These are phyloP conservation scores for Sinella curviseta DNA, from an alignment of 1,140 invertebrate genomes.

Conservation along the genomic window DNA sequence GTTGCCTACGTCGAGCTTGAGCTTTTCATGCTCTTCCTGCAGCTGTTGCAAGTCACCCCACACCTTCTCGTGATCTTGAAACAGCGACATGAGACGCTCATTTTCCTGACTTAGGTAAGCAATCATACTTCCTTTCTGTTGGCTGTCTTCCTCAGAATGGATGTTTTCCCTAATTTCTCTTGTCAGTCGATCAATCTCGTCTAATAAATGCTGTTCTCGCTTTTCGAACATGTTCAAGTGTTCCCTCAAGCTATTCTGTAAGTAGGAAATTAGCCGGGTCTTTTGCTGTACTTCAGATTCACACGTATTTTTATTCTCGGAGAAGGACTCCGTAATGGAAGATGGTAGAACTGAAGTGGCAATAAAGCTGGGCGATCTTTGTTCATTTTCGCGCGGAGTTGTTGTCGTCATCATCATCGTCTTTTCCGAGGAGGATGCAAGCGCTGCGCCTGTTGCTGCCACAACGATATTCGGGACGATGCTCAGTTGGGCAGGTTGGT, in stretches of 20 bases:
- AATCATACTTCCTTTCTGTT: slow-evolving; percentile 43
- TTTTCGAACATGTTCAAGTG: slow-evolving; percentile 46
- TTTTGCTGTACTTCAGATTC: slow-evolving; percentile 1
- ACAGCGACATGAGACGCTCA: slow-evolving; percentile 50
- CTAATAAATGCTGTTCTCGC: slow-evolving; percentile 48
- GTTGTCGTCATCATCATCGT: neutral
- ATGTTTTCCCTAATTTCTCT: slow-evolving; percentile 30
- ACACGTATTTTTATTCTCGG: neutral
- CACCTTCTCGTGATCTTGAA: slow-evolving; percentile 55
- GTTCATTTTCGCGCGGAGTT: too few relatives aligned
- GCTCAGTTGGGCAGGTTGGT: neutral
- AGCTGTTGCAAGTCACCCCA: slow-evolving; percentile 50
- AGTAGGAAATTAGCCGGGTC: slow-evolving; percentile 22
- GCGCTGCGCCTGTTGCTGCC: slow-evolving; percentile 1
- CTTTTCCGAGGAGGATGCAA: neutral
- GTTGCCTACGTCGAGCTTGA: slow-evolving; percentile 50
- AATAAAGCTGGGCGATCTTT: neutral
- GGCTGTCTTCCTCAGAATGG: slow-evolving; percentile 10
- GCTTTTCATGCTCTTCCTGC: slow-evolving; percentile 51
- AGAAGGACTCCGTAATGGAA: too few relatives aligned
- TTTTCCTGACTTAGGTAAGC: slow-evolving; percentile 50
- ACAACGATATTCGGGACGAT: neutral
- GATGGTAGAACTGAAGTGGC: neutral
- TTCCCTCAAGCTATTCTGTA: slow-evolving; percentile 46
- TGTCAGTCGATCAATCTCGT: slow-evolving; percentile 48